These are phyloP conservation scores for Sepioteuthis lessoniana DNA, from an alignment of 2,888 invertebrate genomes.

Conservation along the genomic window DNA sequence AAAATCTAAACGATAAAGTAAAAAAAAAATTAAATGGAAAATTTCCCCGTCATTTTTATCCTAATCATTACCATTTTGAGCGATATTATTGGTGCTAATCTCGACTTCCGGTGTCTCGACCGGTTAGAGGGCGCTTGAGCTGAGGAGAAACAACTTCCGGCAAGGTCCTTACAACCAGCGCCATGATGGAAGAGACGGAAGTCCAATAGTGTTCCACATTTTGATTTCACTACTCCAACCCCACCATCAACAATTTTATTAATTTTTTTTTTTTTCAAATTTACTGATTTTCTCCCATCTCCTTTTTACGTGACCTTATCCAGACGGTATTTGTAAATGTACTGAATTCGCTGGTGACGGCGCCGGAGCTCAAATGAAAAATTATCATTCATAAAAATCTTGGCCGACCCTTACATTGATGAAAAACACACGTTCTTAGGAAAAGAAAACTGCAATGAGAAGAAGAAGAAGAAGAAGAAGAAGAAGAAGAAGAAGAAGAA, in stretches of 20 bases:
- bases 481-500: neutral
- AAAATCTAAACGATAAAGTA: neutral
- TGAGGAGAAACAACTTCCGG: neutral
- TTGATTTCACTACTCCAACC: neutral
- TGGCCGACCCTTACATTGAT: neutral
- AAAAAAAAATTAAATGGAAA: neutral
- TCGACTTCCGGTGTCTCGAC: conserved; percentile 12
- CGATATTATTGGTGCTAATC: conserved; percentile 23
- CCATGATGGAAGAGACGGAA: conserved; percentile 13
- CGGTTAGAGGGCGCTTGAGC: neutral
- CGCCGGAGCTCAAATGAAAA: neutral
- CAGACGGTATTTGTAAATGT: neutral
- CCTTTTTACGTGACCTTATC: neutral
- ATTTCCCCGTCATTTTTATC: neutral
- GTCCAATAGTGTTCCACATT: neutral
- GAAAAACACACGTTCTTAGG: neutral
- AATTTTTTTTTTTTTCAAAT: neutral
- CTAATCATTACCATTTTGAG: neutral
- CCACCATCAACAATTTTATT: neutral
- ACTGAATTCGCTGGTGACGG: neutral
- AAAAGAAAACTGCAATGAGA: neutral
- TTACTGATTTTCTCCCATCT: neutral
- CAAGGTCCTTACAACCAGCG: neutral
- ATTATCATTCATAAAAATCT: neutral
- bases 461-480: neutral